phyloP scores from a whole-genome alignment of 2,113 vertebrate species.

The Thamnophis sirtalis region DNA sequence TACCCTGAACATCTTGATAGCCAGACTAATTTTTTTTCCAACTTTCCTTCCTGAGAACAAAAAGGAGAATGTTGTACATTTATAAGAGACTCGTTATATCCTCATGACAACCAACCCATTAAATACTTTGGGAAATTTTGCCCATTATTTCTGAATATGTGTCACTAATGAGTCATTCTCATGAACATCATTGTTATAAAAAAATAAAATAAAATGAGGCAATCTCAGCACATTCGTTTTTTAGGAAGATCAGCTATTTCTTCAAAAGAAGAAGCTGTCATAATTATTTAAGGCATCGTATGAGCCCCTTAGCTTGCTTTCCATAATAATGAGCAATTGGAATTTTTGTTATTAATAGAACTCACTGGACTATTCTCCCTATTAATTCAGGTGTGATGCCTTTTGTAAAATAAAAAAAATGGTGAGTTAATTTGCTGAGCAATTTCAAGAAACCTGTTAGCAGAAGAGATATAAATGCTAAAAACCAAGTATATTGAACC shows the following conservation, averaged over 20 bases:
- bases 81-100: not conserved
- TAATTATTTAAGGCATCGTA: not conserved
- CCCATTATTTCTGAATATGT: slow-evolving; percentile 9
- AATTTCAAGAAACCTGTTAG: not conserved
- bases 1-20: not conserved
- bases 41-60: not conserved
- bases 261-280: slow-evolving; percentile 1
- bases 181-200: not conserved
- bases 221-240: not conserved
- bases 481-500: not conserved
- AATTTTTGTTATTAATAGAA: not conserved
- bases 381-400: not conserved
- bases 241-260: not conserved
- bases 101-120: not conserved
- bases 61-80: not conserved
- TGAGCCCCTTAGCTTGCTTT: not conserved
- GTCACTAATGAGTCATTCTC: slow-evolving; percentile 18
- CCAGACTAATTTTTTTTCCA: not conserved
- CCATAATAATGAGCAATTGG: not conserved
- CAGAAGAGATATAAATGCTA: not conserved
- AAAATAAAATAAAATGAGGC: not conserved
- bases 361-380: not conserved
- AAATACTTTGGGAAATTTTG: not conserved
- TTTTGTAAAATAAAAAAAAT: not conserved
- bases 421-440: not conserved